Percentiles rank a stretch among this genome's conserved stretches.
phyloP scores from a whole-genome alignment of 2,113 vertebrate genomes.

The Mellivora capensis region DNA sequence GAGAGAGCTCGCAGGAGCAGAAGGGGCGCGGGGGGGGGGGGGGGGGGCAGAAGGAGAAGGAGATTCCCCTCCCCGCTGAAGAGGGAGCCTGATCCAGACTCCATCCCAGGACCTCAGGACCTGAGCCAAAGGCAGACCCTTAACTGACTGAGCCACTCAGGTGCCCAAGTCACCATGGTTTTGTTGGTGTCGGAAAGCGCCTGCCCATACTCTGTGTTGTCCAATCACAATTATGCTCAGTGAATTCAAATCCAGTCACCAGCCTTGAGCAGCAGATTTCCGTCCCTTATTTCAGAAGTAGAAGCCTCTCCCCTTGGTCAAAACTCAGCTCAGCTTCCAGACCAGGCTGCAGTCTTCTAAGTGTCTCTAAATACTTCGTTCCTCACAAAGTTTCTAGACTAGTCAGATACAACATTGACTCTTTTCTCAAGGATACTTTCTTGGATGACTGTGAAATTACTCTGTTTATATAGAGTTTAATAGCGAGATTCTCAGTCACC shows the following conservation, averaged over 20 bases:
- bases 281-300: neutral
- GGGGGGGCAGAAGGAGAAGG: too few species aligned
- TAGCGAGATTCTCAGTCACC: neutral
- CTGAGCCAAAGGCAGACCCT: neutral
- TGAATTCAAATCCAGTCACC: neutral
- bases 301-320: neutral
- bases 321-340: neutral
- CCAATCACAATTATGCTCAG: neutral
- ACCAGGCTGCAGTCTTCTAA: neutral
- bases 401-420: neutral
- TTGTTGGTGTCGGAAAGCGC: neutral
- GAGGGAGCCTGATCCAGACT: too few species aligned
- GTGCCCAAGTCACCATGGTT: neutral
- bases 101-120: neutral
- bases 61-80: too few species aligned
- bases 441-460: neutral
- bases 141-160: neutral
- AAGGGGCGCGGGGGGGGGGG: too few species aligned
- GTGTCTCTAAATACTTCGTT: neutral
- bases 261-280: neutral
- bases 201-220: neutral
- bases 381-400: conserved; percentile 45
- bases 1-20: too few species aligned
- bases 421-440: neutral
- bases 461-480: neutral